phyloP scores from a whole-genome alignment of 1,140 invertebrate genomes.

The Adelges cooleyi region DNA sequence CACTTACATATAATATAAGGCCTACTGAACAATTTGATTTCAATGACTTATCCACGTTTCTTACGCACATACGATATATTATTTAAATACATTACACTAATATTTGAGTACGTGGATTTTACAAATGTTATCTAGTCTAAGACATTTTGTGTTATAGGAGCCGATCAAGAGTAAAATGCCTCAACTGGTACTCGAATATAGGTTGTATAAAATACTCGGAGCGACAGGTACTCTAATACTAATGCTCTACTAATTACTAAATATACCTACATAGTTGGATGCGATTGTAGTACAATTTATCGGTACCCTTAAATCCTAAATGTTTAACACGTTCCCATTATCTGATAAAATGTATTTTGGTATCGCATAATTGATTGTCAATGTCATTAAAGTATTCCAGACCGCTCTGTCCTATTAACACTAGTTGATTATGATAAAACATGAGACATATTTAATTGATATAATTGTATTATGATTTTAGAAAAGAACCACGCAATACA shows the following conservation, averaged over 20 bases:
- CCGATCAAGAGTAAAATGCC: conserved; percentile 99
- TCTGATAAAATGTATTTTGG: not conserved
- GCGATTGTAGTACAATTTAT: not conserved
- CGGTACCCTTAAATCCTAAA: not conserved
- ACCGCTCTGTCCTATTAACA: not conserved
- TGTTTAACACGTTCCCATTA: not conserved
- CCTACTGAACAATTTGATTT: not conserved
- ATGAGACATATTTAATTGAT: not conserved
- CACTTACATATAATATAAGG: not conserved
- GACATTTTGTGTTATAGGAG: conserved; percentile 56
- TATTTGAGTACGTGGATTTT: too few relatives aligned
- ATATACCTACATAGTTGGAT: not conserved
- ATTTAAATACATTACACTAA: not conserved
- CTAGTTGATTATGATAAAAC: not conserved
- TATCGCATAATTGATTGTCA: not conserved
- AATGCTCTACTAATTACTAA: not conserved
- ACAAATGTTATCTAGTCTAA: too few relatives aligned
- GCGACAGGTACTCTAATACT: conserved; percentile 56
- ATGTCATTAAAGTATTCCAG: not conserved
- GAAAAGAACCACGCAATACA: not conserved
- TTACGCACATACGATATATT: not conserved
- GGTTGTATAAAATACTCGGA: conserved; percentile 99
- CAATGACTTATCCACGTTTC: not conserved
- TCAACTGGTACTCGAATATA: conserved; percentile 99
- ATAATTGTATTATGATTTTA: not conserved